A percentile compares a stretch with the other conserved stretches of the same genome.
phyloP scores from a whole-genome alignment of 2,113 vertebrate genomes.

The Zapus hudsonius region DNA sequence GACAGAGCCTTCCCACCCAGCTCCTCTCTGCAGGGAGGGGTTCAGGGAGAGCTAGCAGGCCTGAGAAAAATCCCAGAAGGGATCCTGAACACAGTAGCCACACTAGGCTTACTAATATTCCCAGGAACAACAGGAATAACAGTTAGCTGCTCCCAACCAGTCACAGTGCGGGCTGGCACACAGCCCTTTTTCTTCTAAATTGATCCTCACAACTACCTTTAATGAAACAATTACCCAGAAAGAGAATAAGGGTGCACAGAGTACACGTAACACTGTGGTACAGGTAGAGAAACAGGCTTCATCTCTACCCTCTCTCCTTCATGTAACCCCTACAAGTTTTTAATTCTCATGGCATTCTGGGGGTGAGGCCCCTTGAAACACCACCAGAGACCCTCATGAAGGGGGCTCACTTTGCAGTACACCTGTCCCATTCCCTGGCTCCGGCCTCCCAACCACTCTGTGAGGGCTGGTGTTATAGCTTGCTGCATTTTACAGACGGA shows the following conservation, averaged over 20 bases:
- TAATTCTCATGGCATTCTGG: not conserved
- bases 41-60: not conserved
- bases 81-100: not conserved
- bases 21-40: not conserved
- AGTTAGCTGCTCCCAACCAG: not conserved
- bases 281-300: not conserved
- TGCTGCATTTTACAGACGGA: not conserved
- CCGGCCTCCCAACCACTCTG: not conserved
- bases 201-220: not conserved
- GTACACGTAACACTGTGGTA: not conserved
- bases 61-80: constrained; percentile 36
- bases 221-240: constrained; percentile 1
- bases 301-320: not conserved
- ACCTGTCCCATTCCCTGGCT: not conserved
- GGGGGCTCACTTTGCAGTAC: not conserved
- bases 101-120: not conserved
- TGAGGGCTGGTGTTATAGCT: not conserved
- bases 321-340: not conserved
- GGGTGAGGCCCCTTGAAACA: not conserved
- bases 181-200: not conserved
- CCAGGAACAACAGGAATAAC: not conserved
- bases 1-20: not conserved
- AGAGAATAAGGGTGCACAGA: not conserved
- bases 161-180: not conserved
- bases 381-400: not conserved